These are phyloP conservation scores for Caranx ignobilis DNA, from an alignment of 2,113 vertebrate species.

Conservation along the genomic window DNA sequence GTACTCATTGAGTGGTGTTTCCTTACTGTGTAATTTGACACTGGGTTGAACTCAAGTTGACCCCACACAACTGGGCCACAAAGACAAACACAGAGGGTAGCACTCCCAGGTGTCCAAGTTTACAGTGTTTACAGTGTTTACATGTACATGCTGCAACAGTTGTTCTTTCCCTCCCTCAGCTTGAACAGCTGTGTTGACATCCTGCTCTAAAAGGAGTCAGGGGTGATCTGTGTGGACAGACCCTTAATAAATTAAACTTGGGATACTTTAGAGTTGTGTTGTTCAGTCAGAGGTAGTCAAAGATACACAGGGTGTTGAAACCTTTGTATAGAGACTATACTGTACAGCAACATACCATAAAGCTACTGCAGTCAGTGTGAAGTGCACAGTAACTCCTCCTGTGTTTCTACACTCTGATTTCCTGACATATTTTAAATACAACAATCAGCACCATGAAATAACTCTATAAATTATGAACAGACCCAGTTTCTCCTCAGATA, in stretches of 20 bases:
- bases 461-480: not conserved
- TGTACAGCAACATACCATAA: not conserved
- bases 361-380: too few species aligned
- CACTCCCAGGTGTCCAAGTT: slow-evolving; percentile 2
- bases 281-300: not conserved
- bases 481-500: not conserved
- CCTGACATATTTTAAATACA: not conserved
- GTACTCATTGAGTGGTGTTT: not conserved
- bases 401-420: too few species aligned
- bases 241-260: not conserved
- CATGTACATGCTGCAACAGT: not conserved
- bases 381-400: too few species aligned
- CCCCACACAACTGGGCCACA: not conserved
- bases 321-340: not conserved
- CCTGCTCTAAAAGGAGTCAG: not conserved
- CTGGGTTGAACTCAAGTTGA: not conserved
- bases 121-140: slow-evolving; percentile 1
- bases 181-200: slow-evolving; percentile 35
- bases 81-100: not conserved
- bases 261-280: not conserved
- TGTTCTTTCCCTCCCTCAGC: not conserved
- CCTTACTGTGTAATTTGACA: not conserved
- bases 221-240: not conserved
- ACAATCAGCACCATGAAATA: not conserved
- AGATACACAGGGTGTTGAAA: not conserved